Base-by-base conservation (phyloP, 2,888 invertebrate genomes). In the Lasius fuliginosus region DNA sequence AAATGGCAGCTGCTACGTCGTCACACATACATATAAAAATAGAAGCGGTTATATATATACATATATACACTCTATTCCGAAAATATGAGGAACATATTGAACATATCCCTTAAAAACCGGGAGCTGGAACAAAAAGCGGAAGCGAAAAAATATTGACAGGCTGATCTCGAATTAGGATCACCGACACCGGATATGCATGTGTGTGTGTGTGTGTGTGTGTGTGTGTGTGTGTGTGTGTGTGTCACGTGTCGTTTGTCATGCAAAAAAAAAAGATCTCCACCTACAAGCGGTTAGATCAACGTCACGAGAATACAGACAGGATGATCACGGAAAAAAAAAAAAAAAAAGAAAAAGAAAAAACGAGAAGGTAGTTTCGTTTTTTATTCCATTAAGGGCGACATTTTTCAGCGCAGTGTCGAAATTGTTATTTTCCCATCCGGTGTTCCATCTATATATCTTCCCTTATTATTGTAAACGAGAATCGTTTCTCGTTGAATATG, bases 241-340 rank as follows among this genome's bases (percentile, higher is more conserved):
- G 69, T 84, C 86, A 86, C 81, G 71, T 85, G 88, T 65, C 56
- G 53, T 74, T 90, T 88, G 87, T 85, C 85, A 88, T 85, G 85
- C 67, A 30, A 56, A 71, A 83, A 53, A 67, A 65, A 64, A 67
- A 40, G 12, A 74, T 64, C 49, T 65, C 42, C 27, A 12, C 58
- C 60, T 65, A 68, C 49, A 40, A 33, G 30, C 49, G 81, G 65
- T 87, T 87, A 87, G 84, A 88, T 89, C 85, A 74, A 42, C 8
- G 73, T 53, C 36, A 83, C 73, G 40, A 81, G 84, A 88, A 85
- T 85, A 86, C 75, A 53, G 77, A 36, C 42, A 49, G 46, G 15
- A 65, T 56, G 30, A 42, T 74, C 42, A 74, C 62, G 0, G 0
- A 23, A 23, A 23, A 23, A 23, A 23, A 23, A 23, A 36, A 36